Evolutionary conservation across 2,888 invertebrate species (phyloP).

Genomic region (Neuroscelio doddi): DNA sequence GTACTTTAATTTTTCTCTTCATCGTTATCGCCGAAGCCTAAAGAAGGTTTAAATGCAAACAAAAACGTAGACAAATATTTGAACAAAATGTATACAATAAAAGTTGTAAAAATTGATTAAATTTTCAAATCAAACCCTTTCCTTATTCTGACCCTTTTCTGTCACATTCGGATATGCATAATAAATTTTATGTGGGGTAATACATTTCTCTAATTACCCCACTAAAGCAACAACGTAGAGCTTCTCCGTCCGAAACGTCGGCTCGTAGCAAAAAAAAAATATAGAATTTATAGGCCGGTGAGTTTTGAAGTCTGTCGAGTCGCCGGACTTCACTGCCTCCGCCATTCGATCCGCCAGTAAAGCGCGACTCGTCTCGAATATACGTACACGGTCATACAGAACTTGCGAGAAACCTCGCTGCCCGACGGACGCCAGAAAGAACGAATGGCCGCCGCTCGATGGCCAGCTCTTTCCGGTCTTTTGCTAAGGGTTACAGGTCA

Average conservation of each 20-base stretch:
- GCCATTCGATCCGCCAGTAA: constrained; percentile 66
- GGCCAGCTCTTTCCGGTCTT: constrained; percentile 24
- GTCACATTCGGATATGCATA: too few species aligned
- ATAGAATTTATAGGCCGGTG: constrained; percentile 55
- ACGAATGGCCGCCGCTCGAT: constrained; percentile 26
- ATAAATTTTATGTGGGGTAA: too few species aligned
- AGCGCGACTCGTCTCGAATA: constrained; percentile 56
- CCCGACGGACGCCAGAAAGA: constrained; percentile 13
- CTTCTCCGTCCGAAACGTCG: constrained; percentile 14
- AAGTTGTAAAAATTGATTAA: too few species aligned
- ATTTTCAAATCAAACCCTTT: too few species aligned
- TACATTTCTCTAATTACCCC: background rate
- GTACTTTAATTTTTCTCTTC: too few species aligned
- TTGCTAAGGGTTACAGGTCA: constrained; percentile 32
- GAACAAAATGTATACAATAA: too few species aligned
- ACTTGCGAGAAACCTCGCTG: constrained; percentile 4
- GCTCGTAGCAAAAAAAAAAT: constrained; percentile 45
- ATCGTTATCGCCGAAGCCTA: too few species aligned
- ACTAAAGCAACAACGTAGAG: constrained; percentile 6
- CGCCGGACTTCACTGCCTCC: constrained; percentile 52
- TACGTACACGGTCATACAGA: constrained; percentile 10
- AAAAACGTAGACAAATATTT: too few species aligned
- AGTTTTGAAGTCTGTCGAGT: constrained; percentile 50
- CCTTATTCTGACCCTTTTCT: too few species aligned
- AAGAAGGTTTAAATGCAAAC: too few species aligned